Percentiles rank a stretch among this genome's conserved stretches.
Evolutionary conservation across 1,140 invertebrate species (phyloP).

Genomic region (Brachionus paranguensis): DNA sequence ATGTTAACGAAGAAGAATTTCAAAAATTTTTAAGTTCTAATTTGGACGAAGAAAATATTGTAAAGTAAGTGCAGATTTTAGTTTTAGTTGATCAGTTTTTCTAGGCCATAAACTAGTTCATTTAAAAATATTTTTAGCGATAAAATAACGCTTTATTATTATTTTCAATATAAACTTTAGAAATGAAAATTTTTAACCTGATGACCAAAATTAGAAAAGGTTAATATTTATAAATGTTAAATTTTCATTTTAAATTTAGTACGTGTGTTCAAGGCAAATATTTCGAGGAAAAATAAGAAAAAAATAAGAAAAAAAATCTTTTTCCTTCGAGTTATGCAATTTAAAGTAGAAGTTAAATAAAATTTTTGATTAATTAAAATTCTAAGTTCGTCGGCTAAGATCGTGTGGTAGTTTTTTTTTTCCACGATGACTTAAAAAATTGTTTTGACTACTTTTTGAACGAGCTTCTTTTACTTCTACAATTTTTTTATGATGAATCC

Average conservation of each 20-base stretch:
- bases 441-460: background rate
- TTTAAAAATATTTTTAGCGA: background rate
- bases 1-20: slow-evolving; percentile 22
- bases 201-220: background rate
- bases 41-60: background rate
- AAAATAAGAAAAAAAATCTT: background rate
- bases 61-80: background rate
- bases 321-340: background rate
- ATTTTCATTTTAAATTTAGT: background rate
- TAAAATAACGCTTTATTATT: background rate
- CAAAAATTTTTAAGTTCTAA: slow-evolving; percentile 21
- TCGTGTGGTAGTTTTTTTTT: background rate
- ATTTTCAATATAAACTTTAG: background rate
- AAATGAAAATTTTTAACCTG: background rate
- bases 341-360: background rate
- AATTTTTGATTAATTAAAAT: background rate
- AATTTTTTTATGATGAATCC: background rate
- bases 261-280: background rate
- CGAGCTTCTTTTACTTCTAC: background rate
- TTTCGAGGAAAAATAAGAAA: background rate
- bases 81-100: background rate
- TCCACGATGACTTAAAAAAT: background rate
- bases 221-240: slow-evolving; percentile 4
- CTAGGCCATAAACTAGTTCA: slow-evolving; percentile 30
- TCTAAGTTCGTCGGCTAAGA: background rate